Evolutionary conservation across 2,888 invertebrate species (phyloP).

Genomic region (Pecten maximus): DNA sequence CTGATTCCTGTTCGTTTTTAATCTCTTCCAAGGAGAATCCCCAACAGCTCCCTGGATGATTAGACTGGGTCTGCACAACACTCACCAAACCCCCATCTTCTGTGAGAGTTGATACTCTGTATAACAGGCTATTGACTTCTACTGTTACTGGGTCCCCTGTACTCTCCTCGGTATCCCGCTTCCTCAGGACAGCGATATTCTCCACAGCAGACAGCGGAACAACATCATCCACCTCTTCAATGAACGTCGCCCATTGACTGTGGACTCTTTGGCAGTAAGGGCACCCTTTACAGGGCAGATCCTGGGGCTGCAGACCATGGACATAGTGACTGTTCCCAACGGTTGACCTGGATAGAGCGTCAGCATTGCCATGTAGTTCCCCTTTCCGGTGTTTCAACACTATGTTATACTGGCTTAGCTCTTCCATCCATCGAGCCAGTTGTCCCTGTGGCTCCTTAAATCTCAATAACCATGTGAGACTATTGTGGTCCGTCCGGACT

Average conservation of each 20-base stretch:
- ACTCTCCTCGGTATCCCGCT: neutral
- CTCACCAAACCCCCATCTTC: neutral
- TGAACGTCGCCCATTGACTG: constrained; percentile 40
- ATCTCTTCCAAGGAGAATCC: neutral
- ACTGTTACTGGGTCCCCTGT: neutral
- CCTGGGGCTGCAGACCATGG: neutral
- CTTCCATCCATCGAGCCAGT: constrained; percentile 55
- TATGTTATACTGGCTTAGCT: constrained; percentile 57
- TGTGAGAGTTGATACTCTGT: neutral
- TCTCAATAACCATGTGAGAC: constrained; percentile 48
- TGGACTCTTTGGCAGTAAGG: constrained; percentile 43
- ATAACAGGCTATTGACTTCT: neutral
- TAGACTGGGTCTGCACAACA: no score
- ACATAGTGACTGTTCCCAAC: neutral
- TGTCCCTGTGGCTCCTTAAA: constrained; percentile 54
- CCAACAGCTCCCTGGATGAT: neutral
- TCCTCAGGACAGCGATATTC: neutral
- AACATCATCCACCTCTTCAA: constrained; percentile 43
- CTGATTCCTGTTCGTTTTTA: constrained; percentile 2
- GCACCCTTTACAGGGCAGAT: constrained; percentile 51
- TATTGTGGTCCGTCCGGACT: constrained; percentile 27
- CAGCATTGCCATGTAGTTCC: constrained; percentile 50
- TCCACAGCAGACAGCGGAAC: neutral
- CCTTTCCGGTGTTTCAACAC: constrained; percentile 49
- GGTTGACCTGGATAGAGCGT: constrained; percentile 50